Evolutionary conservation across 1,140 invertebrate genomes (phyloP), one percentile per base, ranked within the genome.

Genomic region (Magallana angulata): DNA sequence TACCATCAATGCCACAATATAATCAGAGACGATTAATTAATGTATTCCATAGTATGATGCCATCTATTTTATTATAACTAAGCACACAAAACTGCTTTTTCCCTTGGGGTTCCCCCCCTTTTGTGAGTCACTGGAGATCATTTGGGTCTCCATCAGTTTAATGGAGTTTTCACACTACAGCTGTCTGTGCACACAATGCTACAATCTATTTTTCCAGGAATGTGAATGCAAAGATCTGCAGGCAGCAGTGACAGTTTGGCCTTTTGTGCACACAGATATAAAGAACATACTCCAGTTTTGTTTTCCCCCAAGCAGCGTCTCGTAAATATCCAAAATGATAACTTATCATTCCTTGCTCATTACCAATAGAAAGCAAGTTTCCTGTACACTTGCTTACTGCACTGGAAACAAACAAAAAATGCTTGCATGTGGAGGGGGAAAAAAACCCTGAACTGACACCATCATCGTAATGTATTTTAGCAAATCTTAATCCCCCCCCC

Each of bases 81-180:
- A 76, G 9, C 24, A 30, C 18, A 24, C 24, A 71, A 71, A 36
- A 76, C 36, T 76, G 36, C 24, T 48, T 48, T 30, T 3, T 30
- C 68, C 68, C 68, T 24, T 76, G 8, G 68, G 68, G 68, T 14
- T 30, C 7, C 68, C 68, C 68, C 18, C 68, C 12, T 76, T 76
- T 76, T 30, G 24, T 76, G 68, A 76, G 68, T 76, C 68, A 76
- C 18, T 76, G 30, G 24, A 76, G 68, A 30, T 76, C 68, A 76
- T 76, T 30, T 76, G 68, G 68, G 68, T 76, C 68, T 76, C 36
- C 68, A 76, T 76, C 68, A 76, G 30, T 76, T 36, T 76, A 76
- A 76, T 76, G 68, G 68, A 76, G 68, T 76, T 76, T 76, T 76
- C 68, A 76, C 68, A 76, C 68, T 36, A 76, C 24, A 76, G 68